Evolutionary conservation across 2,888 invertebrate species (phyloP).

Genomic region (Polydrusus pterygomalis): DNA sequence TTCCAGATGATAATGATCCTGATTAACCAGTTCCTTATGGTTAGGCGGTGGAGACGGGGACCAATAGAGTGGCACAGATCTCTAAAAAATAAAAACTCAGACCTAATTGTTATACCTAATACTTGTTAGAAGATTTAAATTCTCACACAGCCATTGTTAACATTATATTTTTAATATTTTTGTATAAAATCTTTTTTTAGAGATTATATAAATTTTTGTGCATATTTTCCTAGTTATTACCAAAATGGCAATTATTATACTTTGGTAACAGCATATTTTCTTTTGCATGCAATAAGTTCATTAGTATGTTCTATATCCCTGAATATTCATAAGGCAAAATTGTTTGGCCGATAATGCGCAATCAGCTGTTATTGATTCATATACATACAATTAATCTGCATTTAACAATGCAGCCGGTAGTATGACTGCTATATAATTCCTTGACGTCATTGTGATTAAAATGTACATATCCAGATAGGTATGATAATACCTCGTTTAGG

Average conservation of each 20-base stretch:
- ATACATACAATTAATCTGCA: slow-evolving; percentile 36
- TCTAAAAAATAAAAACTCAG: no score
- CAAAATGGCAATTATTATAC: not conserved
- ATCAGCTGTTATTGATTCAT: slow-evolving; percentile 42
- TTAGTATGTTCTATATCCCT: slow-evolving; percentile 26
- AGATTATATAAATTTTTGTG: no score
- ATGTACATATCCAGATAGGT: not conserved
- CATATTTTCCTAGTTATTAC: not conserved
- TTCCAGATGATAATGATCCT: no score
- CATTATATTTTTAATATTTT: no score
- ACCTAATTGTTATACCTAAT: no score
- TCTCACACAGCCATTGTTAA: no score
- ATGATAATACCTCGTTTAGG: no score
- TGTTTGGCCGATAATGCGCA: slow-evolving; percentile 39
- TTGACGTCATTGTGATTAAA: not conserved
- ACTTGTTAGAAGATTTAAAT: no score
- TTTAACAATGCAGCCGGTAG: slow-evolving; percentile 22
- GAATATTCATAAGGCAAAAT: slow-evolving; percentile 39
- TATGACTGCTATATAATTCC: slow-evolving; percentile 34
- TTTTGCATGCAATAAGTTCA: slow-evolving; percentile 29
- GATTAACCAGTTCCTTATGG: no score
- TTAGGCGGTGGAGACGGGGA: no score
- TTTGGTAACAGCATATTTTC: slow-evolving; percentile 2
- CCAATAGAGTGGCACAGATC: no score
- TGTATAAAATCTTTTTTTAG: no score